Percentiles rank a stretch among this genome's conserved stretches.
Evolutionary conservation across 2,797 vertebrate genomes (phyloP).

Genomic region (Sebastes flavidus): DNA sequence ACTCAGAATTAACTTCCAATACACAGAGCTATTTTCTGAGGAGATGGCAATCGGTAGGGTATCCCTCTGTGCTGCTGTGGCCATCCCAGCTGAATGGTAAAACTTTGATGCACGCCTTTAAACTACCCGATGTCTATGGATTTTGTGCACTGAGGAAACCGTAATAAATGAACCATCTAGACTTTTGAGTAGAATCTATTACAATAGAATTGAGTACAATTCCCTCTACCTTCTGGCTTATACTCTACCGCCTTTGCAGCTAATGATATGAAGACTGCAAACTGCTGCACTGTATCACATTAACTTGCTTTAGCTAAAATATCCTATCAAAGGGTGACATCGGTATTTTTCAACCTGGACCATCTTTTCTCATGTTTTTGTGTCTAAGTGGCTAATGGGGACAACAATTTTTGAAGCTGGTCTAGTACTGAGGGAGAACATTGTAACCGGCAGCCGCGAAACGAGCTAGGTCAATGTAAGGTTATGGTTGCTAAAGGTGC

Average conservation of each 20-base stretch:
- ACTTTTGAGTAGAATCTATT: constrained; percentile 61
- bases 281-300: background rate
- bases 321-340: background rate
- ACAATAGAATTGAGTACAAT: constrained; percentile 44
- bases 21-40: constrained; percentile 67
- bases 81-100: constrained; percentile 68
- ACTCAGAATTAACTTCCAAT: constrained; percentile 79
- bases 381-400: background rate
- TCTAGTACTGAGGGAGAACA: background rate
- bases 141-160: constrained; percentile 56
- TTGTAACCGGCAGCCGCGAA: too few species aligned
- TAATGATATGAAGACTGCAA: constrained; percentile 32
- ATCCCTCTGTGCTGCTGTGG: constrained; percentile 22
- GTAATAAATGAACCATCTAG: constrained; percentile 68
- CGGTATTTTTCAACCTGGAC: background rate
- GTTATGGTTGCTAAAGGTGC: too few species aligned
- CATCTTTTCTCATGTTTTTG: background rate
- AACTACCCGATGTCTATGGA: constrained; percentile 55
- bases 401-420: too few species aligned
- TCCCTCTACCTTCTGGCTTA: constrained; percentile 32
- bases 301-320: background rate
- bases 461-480: too few species aligned
- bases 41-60: constrained; percentile 47
- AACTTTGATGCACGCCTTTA: constrained; percentile 62
- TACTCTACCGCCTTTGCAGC: constrained; percentile 33